Conservation (phyloP, 2,888 invertebrate species). For the Arrhopalites spinosus region DNA sequence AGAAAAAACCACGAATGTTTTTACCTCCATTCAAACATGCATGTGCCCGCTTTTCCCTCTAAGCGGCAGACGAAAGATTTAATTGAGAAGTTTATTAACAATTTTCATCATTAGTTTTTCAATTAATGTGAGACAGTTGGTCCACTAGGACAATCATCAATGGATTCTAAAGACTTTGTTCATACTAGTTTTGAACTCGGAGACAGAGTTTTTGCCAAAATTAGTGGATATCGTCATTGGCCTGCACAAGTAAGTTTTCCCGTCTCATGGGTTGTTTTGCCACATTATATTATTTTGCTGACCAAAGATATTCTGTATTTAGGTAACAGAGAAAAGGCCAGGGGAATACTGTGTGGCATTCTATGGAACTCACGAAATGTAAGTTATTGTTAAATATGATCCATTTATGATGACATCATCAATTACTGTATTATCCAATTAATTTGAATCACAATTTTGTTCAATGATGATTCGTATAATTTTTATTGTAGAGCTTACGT, state of each 20-base stretch:
- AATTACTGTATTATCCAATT: neutral
- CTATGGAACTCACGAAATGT: conserved; percentile 35
- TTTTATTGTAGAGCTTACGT: conserved; percentile 5
- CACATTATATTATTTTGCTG: neutral
- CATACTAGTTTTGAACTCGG: conserved; percentile 6
- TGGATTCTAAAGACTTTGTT: neutral
- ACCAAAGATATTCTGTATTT: neutral
- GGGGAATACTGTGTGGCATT: conserved; percentile 28
- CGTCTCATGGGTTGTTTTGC: too few relatives aligned
- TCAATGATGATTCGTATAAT: too few relatives aligned
- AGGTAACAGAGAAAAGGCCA: conserved; percentile 17
- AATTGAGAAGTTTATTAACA: too few relatives aligned
- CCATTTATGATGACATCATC: neutral
- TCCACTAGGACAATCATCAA: neutral
- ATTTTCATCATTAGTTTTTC: too few relatives aligned
- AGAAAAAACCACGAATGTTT: too few relatives aligned
- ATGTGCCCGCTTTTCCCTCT: too few relatives aligned
- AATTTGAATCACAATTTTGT: neutral
- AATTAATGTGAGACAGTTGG: too few relatives aligned
- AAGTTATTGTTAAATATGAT: neutral
- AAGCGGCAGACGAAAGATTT: too few relatives aligned
- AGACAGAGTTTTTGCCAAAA: conserved; percentile 27
- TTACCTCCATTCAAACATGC: too few relatives aligned
- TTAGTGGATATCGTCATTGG: conserved; percentile 24
- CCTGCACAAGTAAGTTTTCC: conserved; percentile 28